Base-by-base conservation (phyloP, 2,888 invertebrate species). In the Acleris emargana region DNA sequence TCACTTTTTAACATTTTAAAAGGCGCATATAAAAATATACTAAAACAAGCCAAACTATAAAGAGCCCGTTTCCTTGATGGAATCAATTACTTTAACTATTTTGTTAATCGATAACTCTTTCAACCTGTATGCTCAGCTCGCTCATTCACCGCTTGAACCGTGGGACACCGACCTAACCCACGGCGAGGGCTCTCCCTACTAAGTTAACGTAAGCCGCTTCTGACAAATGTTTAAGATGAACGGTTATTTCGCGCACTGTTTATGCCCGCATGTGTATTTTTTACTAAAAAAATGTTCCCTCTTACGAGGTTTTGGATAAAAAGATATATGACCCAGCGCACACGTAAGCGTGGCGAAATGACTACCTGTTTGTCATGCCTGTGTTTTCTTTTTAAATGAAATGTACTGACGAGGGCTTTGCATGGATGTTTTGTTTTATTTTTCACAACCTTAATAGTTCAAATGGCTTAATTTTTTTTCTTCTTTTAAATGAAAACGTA, bases 161-260 rank as follows among this genome's bases (percentile, higher is more conserved):
- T 54, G 42, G 13, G 54, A 54, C 32, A 5, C 9, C 54, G 16
- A 13, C 54, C 38, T 54, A 42, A 55, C 55, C 38, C 17, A 75
- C 76, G 11, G 72, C 75, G 74, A 78, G 76, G 78, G 81, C 81
- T 73, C 72, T 83, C 83, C 84, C 83, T 85, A 82, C 86, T 86
- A 85, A 89, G 87, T 86, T 88, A 87, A 81, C 84, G 76, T 91
- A 91, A 91, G 90, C 90, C 87, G 78, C 85, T 79, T 83, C 81
- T 91, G 91, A 92, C 91, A 92, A 91, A 92, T 92, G 89, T 82
- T 83, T 84, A 86, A 89, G 89, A 90, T 89, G 88, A 89, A 91
- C 88, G 87, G 89, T 89, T 90, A 88, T 90, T 88, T 87, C 86
- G 83, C 85, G 80, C 84, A 82, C 81, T 86, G 86, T 88, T 87